A percentile compares a stretch with the other conserved stretches of the same genome.
These are phyloP conservation scores for Brachycybe producta DNA, from an alignment of 2,888 invertebrate genomes.

Conservation along the genomic window DNA sequence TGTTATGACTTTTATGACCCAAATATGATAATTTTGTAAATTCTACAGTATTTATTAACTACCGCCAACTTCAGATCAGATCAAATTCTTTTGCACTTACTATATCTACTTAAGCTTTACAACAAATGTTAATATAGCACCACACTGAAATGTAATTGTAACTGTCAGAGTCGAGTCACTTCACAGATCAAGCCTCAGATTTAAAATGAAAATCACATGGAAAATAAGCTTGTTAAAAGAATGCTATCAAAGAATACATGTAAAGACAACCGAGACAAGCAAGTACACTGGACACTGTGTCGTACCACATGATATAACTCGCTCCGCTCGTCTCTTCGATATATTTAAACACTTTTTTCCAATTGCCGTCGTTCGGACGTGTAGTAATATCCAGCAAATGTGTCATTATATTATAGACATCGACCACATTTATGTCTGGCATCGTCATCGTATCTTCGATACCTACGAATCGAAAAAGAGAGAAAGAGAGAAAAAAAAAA, in stretches of 20 bases:
- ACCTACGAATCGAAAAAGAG: not conserved
- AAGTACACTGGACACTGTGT: not conserved
- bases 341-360: constrained; percentile 7
- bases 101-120: no score
- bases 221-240: no score
- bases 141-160: no score
- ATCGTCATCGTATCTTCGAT: not conserved
- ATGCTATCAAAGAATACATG: constrained; percentile 8
- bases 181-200: no score
- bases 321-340: not conserved
- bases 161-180: no score
- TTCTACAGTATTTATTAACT: no score
- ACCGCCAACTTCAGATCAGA: no score
- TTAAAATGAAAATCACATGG: no score
- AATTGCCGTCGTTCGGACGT: constrained; percentile 12
- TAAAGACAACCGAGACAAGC: constrained; percentile 2
- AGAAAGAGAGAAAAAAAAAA: not conserved
- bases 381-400: constrained; percentile 5
- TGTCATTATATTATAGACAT: constrained; percentile 14
- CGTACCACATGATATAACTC: not conserved
- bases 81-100: no score
- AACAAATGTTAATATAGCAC: no score
- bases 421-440: not conserved
- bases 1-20: no score
- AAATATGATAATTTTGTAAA: no score